Conservation (phyloP, 2,888 invertebrate genomes). For the Crematogaster levior region DNA sequence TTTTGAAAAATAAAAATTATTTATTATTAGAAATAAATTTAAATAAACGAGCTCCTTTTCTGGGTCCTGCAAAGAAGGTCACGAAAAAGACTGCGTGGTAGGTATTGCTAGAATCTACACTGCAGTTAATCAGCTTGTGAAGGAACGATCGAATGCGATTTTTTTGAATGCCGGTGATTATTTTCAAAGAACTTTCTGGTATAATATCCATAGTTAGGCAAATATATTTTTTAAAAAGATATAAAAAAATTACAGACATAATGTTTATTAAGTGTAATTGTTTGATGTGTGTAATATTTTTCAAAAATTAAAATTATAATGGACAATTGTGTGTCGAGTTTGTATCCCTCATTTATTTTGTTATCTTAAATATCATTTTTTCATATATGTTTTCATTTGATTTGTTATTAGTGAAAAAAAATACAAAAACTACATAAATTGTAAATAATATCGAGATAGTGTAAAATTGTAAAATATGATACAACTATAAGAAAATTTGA, state of each 20-base stretch:
- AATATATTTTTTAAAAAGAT: too few relatives aligned
- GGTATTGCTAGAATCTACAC: conserved; percentile 90
- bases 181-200: conserved; percentile 95
- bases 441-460: conserved; percentile 13
- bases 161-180: conserved; percentile 94
- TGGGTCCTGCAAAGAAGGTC: conserved; percentile 87
- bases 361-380: background rate
- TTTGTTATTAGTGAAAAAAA: background rate
- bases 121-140: conserved; percentile 84
- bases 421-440: background rate
- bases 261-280: background rate
- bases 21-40: conserved; percentile 86
- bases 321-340: background rate
- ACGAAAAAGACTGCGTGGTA: conserved; percentile 88
- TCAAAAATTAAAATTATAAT: background rate
- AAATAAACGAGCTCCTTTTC: conserved; percentile 88
- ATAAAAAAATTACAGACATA: background rate
- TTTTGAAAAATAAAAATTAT: conserved; percentile 3
- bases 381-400: background rate
- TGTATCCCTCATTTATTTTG: background rate
- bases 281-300: conserved; percentile 22
- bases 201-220: conserved; percentile 90
- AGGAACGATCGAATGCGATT: conserved; percentile 87
- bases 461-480: background rate
- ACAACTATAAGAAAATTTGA: background rate